Conservation (phyloP, 1,140 invertebrate species). For the Drosophila kikkawai region DNA sequence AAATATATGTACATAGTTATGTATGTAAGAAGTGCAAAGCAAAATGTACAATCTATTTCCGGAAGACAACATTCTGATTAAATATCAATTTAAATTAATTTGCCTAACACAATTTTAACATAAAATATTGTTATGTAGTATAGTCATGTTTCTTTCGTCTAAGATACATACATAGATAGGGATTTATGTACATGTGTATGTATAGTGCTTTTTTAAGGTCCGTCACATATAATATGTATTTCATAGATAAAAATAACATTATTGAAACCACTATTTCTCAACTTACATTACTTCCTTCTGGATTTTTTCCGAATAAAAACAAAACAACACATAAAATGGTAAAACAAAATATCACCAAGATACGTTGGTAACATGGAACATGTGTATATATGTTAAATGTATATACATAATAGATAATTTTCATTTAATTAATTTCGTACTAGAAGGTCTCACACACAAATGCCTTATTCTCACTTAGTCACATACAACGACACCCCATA, state of each 20-base stretch:
- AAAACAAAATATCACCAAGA: slow-evolving; percentile 21
- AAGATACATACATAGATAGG: too few relatives aligned
- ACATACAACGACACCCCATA: neutral
- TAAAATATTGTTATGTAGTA: too few relatives aligned
- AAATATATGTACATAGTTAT: too few relatives aligned
- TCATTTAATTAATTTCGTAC: neutral
- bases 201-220: too few relatives aligned
- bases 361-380: slow-evolving; percentile 17
- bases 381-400: neutral
- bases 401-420: neutral
- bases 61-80: too few relatives aligned
- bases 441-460: neutral
- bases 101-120: too few relatives aligned
- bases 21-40: too few relatives aligned
- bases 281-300: slow-evolving; percentile 28
- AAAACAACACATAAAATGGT: slow-evolving; percentile 27
- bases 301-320: slow-evolving; percentile 15
- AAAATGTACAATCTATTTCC: too few relatives aligned
- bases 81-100: too few relatives aligned
- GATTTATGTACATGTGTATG: too few relatives aligned
- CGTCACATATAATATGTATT: too few relatives aligned
- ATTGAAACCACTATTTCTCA: neutral
- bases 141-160: too few relatives aligned
- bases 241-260: neutral
- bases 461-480: neutral